Evolutionary conservation across 2,888 invertebrate species (phyloP).

Genomic region (Pseudolycoriella hygida): DNA sequence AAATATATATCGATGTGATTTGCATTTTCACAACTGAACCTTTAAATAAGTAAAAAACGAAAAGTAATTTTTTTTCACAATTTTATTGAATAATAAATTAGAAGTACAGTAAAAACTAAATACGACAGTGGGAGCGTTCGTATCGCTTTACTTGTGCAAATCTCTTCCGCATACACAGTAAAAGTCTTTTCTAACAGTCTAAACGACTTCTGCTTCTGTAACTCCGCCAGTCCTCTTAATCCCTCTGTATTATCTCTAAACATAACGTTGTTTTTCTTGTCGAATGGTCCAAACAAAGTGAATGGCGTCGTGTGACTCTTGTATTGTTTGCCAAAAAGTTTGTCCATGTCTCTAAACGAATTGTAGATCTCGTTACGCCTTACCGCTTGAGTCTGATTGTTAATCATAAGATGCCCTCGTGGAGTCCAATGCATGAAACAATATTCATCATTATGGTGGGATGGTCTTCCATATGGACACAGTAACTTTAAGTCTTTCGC

Average conservation of each 20-base stretch:
- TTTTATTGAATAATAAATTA: too few species aligned
- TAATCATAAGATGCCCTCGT: slow-evolving; percentile 46
- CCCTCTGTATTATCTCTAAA: slow-evolving; percentile 29
- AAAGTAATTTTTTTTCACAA: too few species aligned
- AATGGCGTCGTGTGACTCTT: slow-evolving; percentile 41
- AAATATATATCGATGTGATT: too few species aligned
- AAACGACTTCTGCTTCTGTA: slow-evolving; percentile 19
- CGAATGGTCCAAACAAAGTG: slow-evolving; percentile 50
- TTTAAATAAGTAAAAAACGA: too few species aligned
- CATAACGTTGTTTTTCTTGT: slow-evolving; percentile 41
- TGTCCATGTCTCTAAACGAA: slow-evolving; percentile 49
- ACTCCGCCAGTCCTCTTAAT: slow-evolving; percentile 18
- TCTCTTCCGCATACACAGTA: background rate
- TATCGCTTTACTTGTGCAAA: background rate
- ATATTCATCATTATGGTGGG: slow-evolving; percentile 16
- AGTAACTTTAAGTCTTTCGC: slow-evolving; percentile 34
- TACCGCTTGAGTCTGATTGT: slow-evolving; percentile 34
- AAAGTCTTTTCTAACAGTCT: slow-evolving; percentile 24
- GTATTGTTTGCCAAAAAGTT: slow-evolving; percentile 46
- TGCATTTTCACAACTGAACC: too few species aligned
- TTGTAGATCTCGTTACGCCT: slow-evolving; percentile 50
- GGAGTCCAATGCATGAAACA: slow-evolving; percentile 52
- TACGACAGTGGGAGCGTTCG: too few species aligned
- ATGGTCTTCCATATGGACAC: slow-evolving; percentile 29
- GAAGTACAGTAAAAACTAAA: too few species aligned